phyloP scores from a whole-genome alignment of 1,140 invertebrate species.

The Uloborus diversus region DNA sequence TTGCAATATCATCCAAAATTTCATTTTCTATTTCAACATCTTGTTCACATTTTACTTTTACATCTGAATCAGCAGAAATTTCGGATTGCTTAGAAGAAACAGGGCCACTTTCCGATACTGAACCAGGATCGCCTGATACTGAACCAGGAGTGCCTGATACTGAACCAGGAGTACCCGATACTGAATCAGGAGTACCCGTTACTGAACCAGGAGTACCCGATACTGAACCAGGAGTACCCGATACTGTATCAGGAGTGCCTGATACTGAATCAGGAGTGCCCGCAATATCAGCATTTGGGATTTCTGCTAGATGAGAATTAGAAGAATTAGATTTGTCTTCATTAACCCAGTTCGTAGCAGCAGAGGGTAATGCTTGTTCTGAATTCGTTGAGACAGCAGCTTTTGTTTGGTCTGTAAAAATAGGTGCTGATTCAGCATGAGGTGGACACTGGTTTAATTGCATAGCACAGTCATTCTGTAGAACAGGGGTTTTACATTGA shows the following conservation, averaged over 20 bases:
- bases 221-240: too few relatives aligned
- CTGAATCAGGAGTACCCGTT: background rate
- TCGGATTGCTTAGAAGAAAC: background rate
- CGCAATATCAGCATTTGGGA: background rate
- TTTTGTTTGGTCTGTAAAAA: slow-evolving; percentile 46
- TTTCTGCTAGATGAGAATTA: background rate
- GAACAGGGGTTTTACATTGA: slow-evolving; percentile 6
- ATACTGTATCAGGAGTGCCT: too few relatives aligned
- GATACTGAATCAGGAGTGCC: background rate
- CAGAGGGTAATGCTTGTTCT: slow-evolving; percentile 38
- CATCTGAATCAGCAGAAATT: background rate
- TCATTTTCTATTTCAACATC: background rate
- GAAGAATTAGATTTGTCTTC: slow-evolving; percentile 4
- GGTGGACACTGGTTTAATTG: slow-evolving; percentile 24
- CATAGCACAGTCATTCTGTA: slow-evolving; percentile 12
- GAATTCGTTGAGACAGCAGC: slow-evolving; percentile 45
- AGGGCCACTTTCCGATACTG: too few relatives aligned
- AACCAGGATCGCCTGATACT: too few relatives aligned
- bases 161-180: too few relatives aligned
- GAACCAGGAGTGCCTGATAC: too few relatives aligned
- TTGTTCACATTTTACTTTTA: background rate
- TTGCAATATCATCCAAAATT: background rate
- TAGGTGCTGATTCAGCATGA: slow-evolving; percentile 43
- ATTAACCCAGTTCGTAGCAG: background rate
- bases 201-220: too few relatives aligned